A percentile compares a stretch with the other conserved stretches of the same genome.
Evolutionary conservation across 2,113 vertebrate species (phyloP).

Genomic region (Xerus inauris): DNA sequence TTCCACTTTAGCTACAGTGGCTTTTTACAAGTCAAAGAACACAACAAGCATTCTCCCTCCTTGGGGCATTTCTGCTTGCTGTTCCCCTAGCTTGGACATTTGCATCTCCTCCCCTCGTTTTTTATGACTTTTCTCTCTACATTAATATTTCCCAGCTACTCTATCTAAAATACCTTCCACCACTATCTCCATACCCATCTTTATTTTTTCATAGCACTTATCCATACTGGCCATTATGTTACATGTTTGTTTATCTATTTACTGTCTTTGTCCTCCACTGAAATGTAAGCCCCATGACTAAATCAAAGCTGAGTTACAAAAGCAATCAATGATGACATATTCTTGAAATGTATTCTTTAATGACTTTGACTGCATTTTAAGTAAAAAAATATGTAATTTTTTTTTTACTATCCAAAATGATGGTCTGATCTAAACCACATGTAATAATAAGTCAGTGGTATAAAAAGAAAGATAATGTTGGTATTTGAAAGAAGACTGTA

Average conservation of each 20-base stretch:
- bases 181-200: background rate
- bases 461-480: background rate
- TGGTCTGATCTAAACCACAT: slow-evolving; percentile 7
- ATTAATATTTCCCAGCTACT: background rate
- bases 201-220: background rate
- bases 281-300: background rate
- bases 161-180: background rate
- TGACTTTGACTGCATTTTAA: slow-evolving; percentile 47
- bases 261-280: background rate
- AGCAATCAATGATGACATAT: background rate
- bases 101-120: background rate
- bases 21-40: slow-evolving; percentile 22
- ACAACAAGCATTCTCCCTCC: background rate
- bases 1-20: background rate
- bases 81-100: background rate
- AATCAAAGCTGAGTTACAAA: slow-evolving; percentile 1
- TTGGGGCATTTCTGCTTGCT: background rate
- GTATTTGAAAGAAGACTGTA: slow-evolving; percentile 38
- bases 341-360: background rate
- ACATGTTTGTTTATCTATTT: slow-evolving; percentile 4
- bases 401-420: slow-evolving; percentile 42
- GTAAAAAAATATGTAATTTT: background rate
- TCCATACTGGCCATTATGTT: background rate
- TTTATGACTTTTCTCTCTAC: slow-evolving; percentile 1
- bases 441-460: slow-evolving; percentile 31